phyloP scores from a whole-genome alignment of 2,797 vertebrate genomes.

The Botia almorhae region DNA sequence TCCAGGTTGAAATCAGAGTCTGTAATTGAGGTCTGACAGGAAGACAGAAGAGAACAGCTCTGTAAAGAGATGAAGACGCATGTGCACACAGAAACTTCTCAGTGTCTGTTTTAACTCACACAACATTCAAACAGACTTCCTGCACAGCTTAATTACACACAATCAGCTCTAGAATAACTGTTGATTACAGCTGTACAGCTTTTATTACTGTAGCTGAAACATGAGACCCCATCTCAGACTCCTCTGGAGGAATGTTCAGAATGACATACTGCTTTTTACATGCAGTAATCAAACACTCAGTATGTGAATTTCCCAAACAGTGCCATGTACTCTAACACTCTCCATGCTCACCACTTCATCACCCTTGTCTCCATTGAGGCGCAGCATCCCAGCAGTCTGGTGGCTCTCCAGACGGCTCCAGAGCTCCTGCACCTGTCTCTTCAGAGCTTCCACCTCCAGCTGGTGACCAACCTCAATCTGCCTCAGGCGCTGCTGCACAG shows the following conservation, averaged over 20 bases:
- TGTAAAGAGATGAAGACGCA: background rate
- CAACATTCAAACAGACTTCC: too few relatives aligned
- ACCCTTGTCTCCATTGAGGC: constrained; percentile 88
- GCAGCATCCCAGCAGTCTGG: constrained; percentile 79
- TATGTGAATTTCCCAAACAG: too few relatives aligned
- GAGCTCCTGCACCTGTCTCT: constrained; percentile 95
- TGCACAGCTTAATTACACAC: too few relatives aligned
- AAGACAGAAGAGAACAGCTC: background rate
- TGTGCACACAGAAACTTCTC: background rate
- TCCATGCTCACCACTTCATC: constrained; percentile 89
- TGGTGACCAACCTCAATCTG: constrained; percentile 96
- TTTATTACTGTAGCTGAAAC: too few relatives aligned
- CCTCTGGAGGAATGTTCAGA: too few relatives aligned
- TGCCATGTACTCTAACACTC: too few relatives aligned
- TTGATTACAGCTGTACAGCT: too few relatives aligned
- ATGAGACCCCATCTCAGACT: too few relatives aligned
- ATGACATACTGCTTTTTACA: too few relatives aligned
- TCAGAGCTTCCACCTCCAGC: constrained; percentile 93
- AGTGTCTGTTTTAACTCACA: background rate
- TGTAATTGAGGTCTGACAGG: constrained; percentile 88
- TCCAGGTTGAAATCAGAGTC: constrained; percentile 95
- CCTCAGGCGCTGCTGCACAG: constrained; percentile 91
- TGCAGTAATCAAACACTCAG: too few relatives aligned
- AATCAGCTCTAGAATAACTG: too few relatives aligned
- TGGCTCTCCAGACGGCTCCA: constrained; percentile 92